phyloP scores from a whole-genome alignment of 2,113 vertebrate species.

The Climacteris rufus region DNA sequence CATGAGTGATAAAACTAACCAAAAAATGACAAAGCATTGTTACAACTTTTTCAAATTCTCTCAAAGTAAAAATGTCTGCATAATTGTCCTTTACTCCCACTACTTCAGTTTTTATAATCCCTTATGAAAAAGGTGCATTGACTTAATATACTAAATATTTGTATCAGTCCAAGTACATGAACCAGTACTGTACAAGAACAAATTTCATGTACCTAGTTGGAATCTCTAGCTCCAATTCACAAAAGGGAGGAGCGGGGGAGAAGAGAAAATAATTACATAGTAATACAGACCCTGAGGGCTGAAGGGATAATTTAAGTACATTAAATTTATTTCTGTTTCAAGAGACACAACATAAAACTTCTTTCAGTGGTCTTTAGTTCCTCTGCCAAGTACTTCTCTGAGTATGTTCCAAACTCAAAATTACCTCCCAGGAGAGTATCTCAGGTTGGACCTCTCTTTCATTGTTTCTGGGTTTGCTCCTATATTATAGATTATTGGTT shows the following conservation, averaged over 20 bases:
- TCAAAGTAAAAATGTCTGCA: not conserved
- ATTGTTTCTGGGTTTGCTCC: slow-evolving; percentile 10
- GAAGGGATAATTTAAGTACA: slow-evolving; percentile 13
- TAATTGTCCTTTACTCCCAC: not conserved
- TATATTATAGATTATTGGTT: not conserved
- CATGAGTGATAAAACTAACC: not conserved
- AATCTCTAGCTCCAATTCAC: not conserved
- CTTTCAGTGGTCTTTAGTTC: not conserved
- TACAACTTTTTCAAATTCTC: not conserved
- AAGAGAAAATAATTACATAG: not conserved
- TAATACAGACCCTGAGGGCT: not conserved
- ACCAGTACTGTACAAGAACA: not conserved
- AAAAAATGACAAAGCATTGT: not conserved
- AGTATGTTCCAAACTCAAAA: slow-evolving; percentile 23
- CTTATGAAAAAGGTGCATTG: not conserved
- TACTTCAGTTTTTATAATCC: not conserved
- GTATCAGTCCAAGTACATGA: not conserved
- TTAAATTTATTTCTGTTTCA: slow-evolving; percentile 45
- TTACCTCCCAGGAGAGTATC: slow-evolving; percentile 18
- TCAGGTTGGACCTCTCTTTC: slow-evolving; percentile 16
- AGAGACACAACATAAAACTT: slow-evolving; percentile 45
- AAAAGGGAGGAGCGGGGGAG: too few relatives aligned
- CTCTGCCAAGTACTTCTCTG: slow-evolving; percentile 26
- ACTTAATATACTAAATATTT: not conserved
- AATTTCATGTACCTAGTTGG: not conserved